Evolutionary conservation across 2,888 invertebrate species (phyloP).

Genomic region (Hyles lineata): DNA sequence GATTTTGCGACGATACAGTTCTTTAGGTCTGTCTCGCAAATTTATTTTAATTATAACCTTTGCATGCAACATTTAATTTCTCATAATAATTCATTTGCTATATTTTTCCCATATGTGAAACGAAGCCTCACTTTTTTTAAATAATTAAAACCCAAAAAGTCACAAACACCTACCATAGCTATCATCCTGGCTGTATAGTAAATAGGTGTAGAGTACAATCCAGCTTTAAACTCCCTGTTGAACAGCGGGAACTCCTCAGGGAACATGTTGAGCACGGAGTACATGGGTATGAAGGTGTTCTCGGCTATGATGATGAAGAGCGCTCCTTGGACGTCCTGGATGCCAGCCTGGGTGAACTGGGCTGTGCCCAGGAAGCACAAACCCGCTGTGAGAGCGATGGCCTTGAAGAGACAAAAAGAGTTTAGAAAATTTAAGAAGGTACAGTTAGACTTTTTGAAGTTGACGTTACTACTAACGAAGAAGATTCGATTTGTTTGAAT

Average conservation of each 20-base stretch:
- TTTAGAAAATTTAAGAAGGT: background rate
- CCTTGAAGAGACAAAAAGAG: conserved; percentile 61
- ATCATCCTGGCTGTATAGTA: conserved; percentile 93
- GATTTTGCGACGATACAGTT: background rate
- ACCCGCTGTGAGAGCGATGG: conserved; percentile 91
- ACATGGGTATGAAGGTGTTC: conserved; percentile 96
- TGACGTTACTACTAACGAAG: too few species aligned
- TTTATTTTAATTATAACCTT: too few species aligned
- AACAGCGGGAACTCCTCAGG: conserved; percentile 92
- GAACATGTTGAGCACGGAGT: conserved; percentile 93
- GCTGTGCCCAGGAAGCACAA: conserved; percentile 92
- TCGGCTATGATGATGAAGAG: conserved; percentile 95
- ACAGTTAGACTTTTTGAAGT: background rate
- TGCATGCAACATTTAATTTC: too few species aligned
- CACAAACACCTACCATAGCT: conserved; percentile 86
- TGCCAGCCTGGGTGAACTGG: conserved; percentile 90
- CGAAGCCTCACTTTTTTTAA: too few species aligned
- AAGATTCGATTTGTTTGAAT: too few species aligned
- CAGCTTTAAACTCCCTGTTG: conserved; percentile 92
- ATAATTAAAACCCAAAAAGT: background rate
- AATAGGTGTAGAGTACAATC: conserved; percentile 90
- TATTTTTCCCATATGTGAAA: too few species aligned
- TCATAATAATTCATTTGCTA: too few species aligned
- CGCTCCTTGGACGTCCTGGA: conserved; percentile 95
- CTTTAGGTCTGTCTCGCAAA: too few species aligned